These are phyloP conservation scores for Etia nguti DNA, from an alignment of 2,113 vertebrate genomes.

Conservation along the genomic window DNA sequence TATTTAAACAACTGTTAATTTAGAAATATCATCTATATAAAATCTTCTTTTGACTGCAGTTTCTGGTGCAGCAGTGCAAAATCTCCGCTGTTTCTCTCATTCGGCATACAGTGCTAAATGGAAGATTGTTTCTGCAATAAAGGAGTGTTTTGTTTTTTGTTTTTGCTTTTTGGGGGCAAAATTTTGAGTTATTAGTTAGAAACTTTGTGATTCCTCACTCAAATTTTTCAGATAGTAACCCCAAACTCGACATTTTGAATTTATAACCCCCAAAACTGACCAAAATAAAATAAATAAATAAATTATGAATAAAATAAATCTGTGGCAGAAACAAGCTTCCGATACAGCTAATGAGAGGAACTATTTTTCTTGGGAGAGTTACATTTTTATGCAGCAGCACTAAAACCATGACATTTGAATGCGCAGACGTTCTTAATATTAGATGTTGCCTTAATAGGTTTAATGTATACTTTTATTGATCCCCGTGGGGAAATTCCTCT, in stretches of 20 bases:
- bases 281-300: background rate
- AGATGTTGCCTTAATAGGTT: background rate
- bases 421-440: background rate
- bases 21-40: background rate
- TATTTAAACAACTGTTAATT: background rate
- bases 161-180: rapidly evolving
- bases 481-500: too few relatives aligned
- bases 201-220: rapidly evolving
- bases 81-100: background rate
- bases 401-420: background rate
- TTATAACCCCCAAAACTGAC: background rate
- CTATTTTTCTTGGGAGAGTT: background rate
- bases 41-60: background rate
- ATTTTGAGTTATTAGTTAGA: background rate
- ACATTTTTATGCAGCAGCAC: background rate
- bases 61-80: background rate
- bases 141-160: background rate
- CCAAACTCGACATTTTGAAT: background rate
- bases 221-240: background rate
- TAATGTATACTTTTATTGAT: too few relatives aligned
- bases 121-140: background rate
- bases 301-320: background rate
- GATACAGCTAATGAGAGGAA: background rate
- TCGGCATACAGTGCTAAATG: background rate
- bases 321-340: background rate